Evolutionary conservation across 2,797 vertebrate species (phyloP), one percentile per base, ranked within the genome.

Genomic region (Parambassis ranga): DNA sequence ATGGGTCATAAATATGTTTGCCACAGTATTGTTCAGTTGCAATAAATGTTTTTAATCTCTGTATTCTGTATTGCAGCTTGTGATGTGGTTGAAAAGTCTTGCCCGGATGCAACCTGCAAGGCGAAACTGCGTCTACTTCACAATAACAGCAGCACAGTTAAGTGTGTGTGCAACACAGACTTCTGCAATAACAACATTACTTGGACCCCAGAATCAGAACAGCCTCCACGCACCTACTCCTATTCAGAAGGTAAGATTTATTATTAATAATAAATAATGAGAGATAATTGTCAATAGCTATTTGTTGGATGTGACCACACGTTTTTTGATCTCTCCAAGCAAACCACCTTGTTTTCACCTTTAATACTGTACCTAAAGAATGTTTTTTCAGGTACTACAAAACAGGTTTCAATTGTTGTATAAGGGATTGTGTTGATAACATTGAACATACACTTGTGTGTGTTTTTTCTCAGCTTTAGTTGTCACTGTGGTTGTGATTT

Each of bases 171-270:
- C 74, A 77, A 67, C 63, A 77, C 84, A 11, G 88, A 92, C 65
- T 41, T 92, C 19, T 92, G 91, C 75, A 92, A 91, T 41, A 43
- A 28, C 39, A 90, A 91, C 58, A 27, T 87, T 19, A 84, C 77
- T 0, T 82, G 59, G 89, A 67, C 8, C 13, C 13, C 47, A 10
- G 44, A 51, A 10, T 10, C 19, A 1, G 27, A 75, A 7, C 26
- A 65, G 19, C 41, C 61, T 46, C 42, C 2, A 28, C 35, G 20
- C 26, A 16, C 43, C 0, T n/a, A 31, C 36, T 47, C 53, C 3
- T 15, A 48, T 26, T 48, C 51, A 50, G 10, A 14, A 53, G 85
- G 85, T 90, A 82, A n/a, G n/a, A n/a, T n/a, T n/a, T n/a, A n/a
- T n/a, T 50, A 49, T 39, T n/a, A 1, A 62, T 5, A 9, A 31